A percentile compares a stretch with the other conserved stretches of the same genome.
These are phyloP conservation scores for Caiman crocodilus DNA, from an alignment of 2,797 vertebrate genomes.

Conservation along the genomic window DNA sequence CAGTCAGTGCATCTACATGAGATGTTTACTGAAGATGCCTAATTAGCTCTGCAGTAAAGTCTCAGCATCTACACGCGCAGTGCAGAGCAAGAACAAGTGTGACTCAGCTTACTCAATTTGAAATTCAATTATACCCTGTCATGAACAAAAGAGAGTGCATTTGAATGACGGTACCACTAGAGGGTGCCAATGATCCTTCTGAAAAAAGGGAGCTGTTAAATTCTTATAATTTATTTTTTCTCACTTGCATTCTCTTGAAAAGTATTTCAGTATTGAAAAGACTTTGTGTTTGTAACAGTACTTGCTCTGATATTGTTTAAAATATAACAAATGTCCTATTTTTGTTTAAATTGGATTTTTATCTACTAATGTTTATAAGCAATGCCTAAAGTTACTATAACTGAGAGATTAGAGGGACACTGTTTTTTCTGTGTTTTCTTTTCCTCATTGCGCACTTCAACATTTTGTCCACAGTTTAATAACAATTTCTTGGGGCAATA, in stretches of 20 bases:
- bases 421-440: not conserved
- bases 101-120: not conserved
- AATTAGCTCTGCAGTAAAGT: too few relatives aligned
- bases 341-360: not conserved
- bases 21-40: too few relatives aligned
- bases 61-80: too few relatives aligned
- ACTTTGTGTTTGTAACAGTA: slow-evolving; percentile 30
- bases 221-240: not conserved
- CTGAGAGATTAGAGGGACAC: not conserved
- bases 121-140: not conserved
- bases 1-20: too few relatives aligned
- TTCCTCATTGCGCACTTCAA: not conserved
- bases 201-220: not conserved
- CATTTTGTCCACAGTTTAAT: not conserved
- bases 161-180: slow-evolving; percentile 46
- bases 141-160: not conserved
- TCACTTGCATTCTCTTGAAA: not conserved
- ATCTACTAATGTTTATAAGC: not conserved
- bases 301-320: not conserved
- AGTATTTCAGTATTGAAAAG: not conserved
- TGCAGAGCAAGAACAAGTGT: too few relatives aligned
- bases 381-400: not conserved
- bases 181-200: slow-evolving; percentile 65
- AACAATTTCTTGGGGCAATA: too few relatives aligned
- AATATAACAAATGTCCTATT: not conserved